Base-by-base conservation (phyloP, 1,140 invertebrate species). In the Hyphantria cunea region DNA sequence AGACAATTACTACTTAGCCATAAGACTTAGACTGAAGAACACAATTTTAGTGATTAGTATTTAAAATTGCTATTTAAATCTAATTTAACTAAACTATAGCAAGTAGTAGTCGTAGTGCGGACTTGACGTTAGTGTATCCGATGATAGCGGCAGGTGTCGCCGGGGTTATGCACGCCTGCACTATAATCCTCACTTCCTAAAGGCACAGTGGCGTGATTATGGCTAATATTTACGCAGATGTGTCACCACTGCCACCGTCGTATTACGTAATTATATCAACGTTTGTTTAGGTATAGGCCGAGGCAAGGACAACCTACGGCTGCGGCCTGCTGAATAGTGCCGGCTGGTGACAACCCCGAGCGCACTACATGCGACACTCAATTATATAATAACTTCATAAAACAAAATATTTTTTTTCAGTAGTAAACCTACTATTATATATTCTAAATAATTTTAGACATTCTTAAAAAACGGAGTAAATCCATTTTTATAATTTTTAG, bases 221-320 rank as follows among this genome's bases (percentile, higher is more conserved):
- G 74, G 77, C 84, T 84, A 86, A 89, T 89, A 89, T 89, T 89
- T 84, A 83, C 80, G 64, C 74, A 84, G 74, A 84, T 85, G 70
- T 78, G 62, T 71, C 69, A 74, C 68, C 76, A 75, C 49, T 25
- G 50, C 66, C 68, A 66, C 17, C 48, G 64, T 66, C 73, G 66
- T 72, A 72, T 85, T 82, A 86, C 78, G 82, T 86, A 85, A 86
- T 85, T 82, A 86, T 72, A 64, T 63, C 68, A 42, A 54, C 68
- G 72, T 77, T 80, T 80, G 74, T 74, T 76, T 72, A 66, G 70
- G 72, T 72, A 73, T 70, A 72, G 72, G 65, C 70, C 74, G 76
- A 62, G 52, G 74, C 76, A 78, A 84, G 80, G 78, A 78, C 79
- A 70, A 66, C 12, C 56, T 66, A 64, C 51, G 60, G 71, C 66